Evolutionary conservation across 2,888 invertebrate species (phyloP).

Genomic region (Eristalis pertinax): DNA sequence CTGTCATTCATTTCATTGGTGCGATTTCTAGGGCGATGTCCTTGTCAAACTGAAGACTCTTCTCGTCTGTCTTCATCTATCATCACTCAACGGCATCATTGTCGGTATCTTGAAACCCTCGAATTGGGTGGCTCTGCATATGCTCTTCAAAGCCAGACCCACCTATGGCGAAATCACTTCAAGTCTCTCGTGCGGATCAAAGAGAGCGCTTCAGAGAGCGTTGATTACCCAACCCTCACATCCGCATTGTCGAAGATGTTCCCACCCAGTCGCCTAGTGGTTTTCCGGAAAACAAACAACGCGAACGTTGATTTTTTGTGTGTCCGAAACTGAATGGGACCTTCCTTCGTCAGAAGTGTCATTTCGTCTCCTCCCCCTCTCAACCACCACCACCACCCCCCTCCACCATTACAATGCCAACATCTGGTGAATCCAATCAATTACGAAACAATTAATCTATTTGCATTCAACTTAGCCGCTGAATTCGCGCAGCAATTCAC

Average conservation of each 20-base stretch:
- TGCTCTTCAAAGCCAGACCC: not conserved
- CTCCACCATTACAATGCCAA: not conserved
- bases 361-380: not conserved
- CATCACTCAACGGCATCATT: not conserved
- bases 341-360: slow-evolving; percentile 37
- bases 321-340: slow-evolving; percentile 25
- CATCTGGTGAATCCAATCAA: slow-evolving; percentile 32
- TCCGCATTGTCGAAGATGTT: not conserved
- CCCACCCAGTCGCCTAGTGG: not conserved
- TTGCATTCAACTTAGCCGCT: slow-evolving; percentile 56
- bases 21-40: not conserved
- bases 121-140: not conserved
- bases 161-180: not conserved
- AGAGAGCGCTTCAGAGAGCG: not conserved
- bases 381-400: too few relatives aligned
- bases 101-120: not conserved
- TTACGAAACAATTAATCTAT: slow-evolving; percentile 61
- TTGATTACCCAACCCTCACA: not conserved
- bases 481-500: slow-evolving; percentile 52
- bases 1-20: not conserved
- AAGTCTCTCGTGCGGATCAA: not conserved
- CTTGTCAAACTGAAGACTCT: not conserved
- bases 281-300: not conserved
- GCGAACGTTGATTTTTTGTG: not conserved
- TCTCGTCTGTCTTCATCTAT: not conserved